These are phyloP conservation scores for Ceryle rudis DNA, from an alignment of 2,797 vertebrate species.

Conservation along the genomic window DNA sequence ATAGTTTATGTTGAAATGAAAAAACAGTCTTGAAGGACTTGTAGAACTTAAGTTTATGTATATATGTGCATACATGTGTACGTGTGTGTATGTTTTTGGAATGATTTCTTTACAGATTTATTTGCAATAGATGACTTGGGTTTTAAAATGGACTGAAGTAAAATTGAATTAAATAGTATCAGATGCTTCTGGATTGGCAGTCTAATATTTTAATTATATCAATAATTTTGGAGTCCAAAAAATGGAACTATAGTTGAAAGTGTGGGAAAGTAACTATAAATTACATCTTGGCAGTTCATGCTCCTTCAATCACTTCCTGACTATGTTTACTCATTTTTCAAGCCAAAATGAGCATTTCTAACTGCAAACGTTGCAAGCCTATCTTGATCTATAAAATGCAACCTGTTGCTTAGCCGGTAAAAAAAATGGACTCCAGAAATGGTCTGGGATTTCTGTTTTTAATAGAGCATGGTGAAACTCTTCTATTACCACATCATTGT, in stretches of 20 bases:
- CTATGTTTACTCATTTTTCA: constrained; percentile 36
- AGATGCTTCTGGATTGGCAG: constrained; percentile 13
- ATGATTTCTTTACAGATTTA: background rate
- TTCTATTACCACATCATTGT: background rate
- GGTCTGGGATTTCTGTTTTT: constrained; percentile 42
- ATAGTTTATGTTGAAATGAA: background rate
- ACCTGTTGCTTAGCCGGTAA: constrained; percentile 43
- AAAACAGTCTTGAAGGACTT: background rate
- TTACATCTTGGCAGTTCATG: background rate
- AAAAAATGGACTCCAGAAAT: constrained; percentile 11
- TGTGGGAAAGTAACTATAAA: constrained; percentile 63
- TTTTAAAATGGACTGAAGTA: constrained; percentile 17
- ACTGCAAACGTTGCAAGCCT: constrained; percentile 13
- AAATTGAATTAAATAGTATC: constrained; percentile 16
- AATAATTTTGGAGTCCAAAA: constrained; percentile 17
- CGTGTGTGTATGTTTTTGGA: background rate
- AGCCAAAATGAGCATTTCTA: constrained; percentile 46
- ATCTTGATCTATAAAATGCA: constrained; percentile 46
- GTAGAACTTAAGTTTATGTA: background rate
- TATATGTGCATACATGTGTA: background rate
- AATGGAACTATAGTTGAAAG: constrained; percentile 18
- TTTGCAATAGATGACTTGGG: background rate
- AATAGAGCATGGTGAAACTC: background rate
- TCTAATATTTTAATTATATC: constrained; percentile 8
- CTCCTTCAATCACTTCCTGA: constrained; percentile 57